A percentile compares a stretch with the other conserved stretches of the same genome.
phyloP scores from a whole-genome alignment of 2,113 vertebrate genomes.

The Notiomystis cincta region DNA sequence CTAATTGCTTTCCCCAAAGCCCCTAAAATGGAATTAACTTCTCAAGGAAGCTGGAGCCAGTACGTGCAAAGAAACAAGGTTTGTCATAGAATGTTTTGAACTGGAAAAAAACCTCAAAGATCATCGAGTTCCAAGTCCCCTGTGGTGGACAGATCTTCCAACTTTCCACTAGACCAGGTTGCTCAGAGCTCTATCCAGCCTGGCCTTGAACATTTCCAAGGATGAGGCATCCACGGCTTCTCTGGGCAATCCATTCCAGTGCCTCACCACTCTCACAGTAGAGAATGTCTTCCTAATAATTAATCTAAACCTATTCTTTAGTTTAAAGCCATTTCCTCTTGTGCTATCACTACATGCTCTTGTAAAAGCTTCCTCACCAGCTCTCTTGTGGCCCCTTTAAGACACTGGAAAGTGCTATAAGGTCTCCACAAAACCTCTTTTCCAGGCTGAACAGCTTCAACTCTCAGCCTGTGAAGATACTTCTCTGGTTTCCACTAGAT shows the following conservation, averaged over 20 bases:
- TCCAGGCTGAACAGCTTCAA: neutral
- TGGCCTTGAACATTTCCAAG: neutral
- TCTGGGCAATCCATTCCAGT: neutral
- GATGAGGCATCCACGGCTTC: accelerated
- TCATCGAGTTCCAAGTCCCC: neutral
- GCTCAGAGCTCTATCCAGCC: neutral
- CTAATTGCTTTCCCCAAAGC: neutral
- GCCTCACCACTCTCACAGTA: no score
- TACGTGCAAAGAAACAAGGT: neutral
- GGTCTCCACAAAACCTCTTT: neutral
- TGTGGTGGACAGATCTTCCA: neutral
- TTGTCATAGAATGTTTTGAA: neutral
- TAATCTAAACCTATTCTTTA: neutral
- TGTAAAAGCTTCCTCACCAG: neutral
- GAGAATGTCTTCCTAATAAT: neutral
- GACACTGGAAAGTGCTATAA: neutral
- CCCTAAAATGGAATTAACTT: neutral
- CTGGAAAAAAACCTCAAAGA: neutral
- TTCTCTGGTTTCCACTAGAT: neutral
- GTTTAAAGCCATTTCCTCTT: neutral
- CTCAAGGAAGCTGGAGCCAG: neutral
- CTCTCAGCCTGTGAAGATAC: neutral
- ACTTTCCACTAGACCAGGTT: neutral
- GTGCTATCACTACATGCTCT: neutral
- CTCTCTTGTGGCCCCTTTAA: neutral